Evolutionary conservation across 2,888 invertebrate genomes (phyloP), one percentile per base, ranked within the genome.

Genomic region (Rutpela maculata): DNA sequence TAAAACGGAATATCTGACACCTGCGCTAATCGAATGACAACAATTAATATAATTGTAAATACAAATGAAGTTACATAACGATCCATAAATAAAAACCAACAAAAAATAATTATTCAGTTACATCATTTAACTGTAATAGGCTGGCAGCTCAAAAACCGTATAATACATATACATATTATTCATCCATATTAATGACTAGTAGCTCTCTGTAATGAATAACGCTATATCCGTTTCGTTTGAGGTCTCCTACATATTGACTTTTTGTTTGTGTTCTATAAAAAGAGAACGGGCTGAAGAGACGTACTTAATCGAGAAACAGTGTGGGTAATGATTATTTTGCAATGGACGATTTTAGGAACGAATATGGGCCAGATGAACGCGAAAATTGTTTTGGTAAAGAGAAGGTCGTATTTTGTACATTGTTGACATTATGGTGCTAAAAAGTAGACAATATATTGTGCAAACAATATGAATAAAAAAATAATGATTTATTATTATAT

Each of bases 341-440:
- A 50, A 50, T 6, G n/a, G 15, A 12, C 43, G 15, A n/a, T n/a
- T 50, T 50, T 50, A 50, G 50, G 50, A 50, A 6, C n/a, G n/a
- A 50, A 50, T 50, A 50, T 31, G 35, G 63, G 63, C 26, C 26
- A 63, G n/a, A 26, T 63, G 1, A 15, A 31, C n/a, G 35, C 17
- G 63, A 63, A 63, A 63, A 63, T 35, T 63, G 63, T 50, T 50
- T 31, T 63, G 31, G 17, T 63, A 35, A 31, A 17, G 63, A 63
- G 63, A 31, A 63, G 63, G 63, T 63, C 63, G n/a, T 59, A 59
- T 59, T 35, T 63, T 35, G 26, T 17, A 63, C 26, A 31, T 63
- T 50, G 50, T 63, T 63, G 63, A 31, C 63, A 35, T 31, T n/a
- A 31, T n/a, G 9, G 35, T 63, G 63, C 12, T 63, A 63, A 63